Percentiles rank a stretch among this genome's conserved stretches.
phyloP scores from a whole-genome alignment of 2,888 invertebrate genomes.

The Linnaemya tessellans region DNA sequence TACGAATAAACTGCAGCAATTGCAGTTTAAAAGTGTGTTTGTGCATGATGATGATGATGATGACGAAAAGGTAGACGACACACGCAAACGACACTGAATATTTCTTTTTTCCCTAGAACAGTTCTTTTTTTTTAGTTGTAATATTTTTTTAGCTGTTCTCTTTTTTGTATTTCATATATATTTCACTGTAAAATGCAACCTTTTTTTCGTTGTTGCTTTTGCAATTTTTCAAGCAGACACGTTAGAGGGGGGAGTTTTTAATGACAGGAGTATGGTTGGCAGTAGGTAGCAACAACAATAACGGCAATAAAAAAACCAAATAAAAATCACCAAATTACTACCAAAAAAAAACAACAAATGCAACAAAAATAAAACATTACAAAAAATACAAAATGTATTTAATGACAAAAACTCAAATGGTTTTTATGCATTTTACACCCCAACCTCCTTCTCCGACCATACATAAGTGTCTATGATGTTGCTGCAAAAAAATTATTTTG shows the following conservation, averaged over 20 bases:
- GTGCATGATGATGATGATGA: slow-evolving; percentile 47
- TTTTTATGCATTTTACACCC: slow-evolving; percentile 48
- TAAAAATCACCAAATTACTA: slow-evolving; percentile 69
- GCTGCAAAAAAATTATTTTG: slow-evolving; percentile 26
- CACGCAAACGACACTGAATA: slow-evolving; percentile 70
- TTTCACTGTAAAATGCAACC: slow-evolving; percentile 46
- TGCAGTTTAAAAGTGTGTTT: slow-evolving; percentile 64
- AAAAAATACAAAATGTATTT: slow-evolving; percentile 57
- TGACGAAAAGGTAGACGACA: slow-evolving; percentile 70
- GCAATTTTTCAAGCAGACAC: slow-evolving; percentile 61
- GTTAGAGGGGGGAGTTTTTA: slow-evolving; percentile 44
- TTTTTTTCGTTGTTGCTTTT: slow-evolving; percentile 59
- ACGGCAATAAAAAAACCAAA: slow-evolving; percentile 34
- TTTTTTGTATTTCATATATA: slow-evolving; percentile 23
- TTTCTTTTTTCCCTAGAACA: slow-evolving; percentile 44
- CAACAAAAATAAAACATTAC: slow-evolving; percentile 24
- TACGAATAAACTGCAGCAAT: slow-evolving; percentile 68
- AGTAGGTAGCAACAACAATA: slow-evolving; percentile 39
- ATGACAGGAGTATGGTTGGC: slow-evolving; percentile 41
- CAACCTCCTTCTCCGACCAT: slow-evolving; percentile 26
- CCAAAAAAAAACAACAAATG: slow-evolving; percentile 45
- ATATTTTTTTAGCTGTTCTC: slow-evolving; percentile 16
- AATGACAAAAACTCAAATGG: slow-evolving; percentile 67
- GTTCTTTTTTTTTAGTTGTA: not conserved
- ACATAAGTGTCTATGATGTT: slow-evolving; percentile 4